Evolutionary conservation across 2,113 vertebrate species (phyloP).

Genomic region (Entomyzon cyanotis): DNA sequence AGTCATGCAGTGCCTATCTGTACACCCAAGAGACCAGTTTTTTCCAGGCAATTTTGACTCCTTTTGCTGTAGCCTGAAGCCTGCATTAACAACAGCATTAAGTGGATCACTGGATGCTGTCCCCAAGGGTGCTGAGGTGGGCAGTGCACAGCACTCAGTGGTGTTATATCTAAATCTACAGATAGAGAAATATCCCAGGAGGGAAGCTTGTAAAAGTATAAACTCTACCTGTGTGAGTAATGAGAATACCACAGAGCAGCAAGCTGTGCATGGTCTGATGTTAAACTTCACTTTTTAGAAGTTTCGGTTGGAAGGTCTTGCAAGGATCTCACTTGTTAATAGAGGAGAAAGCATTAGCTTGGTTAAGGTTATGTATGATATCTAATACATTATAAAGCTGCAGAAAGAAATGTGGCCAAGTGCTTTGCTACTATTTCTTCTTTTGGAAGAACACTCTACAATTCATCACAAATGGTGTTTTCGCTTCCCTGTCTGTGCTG

Average conservation of each 20-base stretch:
- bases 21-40: not conserved
- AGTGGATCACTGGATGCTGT: not conserved
- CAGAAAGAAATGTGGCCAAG: not conserved
- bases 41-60: not conserved
- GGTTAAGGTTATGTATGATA: not conserved
- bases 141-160: not conserved
- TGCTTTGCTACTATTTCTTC: not conserved
- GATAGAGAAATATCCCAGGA: not conserved
- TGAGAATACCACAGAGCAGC: not conserved
- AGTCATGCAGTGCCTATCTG: not conserved
- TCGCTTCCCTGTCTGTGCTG: not conserved
- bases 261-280: not conserved
- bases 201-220: not conserved
- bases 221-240: not conserved
- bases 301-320: not conserved
- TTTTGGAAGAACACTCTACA: not conserved
- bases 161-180: not conserved
- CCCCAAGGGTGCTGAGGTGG: not conserved
- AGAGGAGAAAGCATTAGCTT: not conserved
- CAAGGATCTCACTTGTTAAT: not conserved
- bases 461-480: not conserved
- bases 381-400: not conserved
- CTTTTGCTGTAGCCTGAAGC: not conserved
- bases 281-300: not conserved
- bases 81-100: not conserved